Base-by-base conservation (phyloP, 2,113 vertebrate species). In the Chunga burmeisteri region DNA sequence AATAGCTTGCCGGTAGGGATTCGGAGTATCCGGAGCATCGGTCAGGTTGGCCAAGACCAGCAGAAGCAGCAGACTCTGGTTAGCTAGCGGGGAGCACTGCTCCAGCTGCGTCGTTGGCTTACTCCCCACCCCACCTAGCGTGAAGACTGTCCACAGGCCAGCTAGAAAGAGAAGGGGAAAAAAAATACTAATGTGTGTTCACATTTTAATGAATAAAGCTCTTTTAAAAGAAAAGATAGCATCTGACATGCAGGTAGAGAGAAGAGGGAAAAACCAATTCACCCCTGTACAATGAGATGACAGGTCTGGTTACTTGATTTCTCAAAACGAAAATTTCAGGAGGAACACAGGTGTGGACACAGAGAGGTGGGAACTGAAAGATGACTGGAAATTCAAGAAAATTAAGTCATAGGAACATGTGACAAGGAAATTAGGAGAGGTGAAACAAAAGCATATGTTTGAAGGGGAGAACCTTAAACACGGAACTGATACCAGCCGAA, bases 141-240 rank as follows among this genome's bases (percentile, higher is more conserved):
- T 99, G 96, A 99, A 99, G 81, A 99, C 99, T 2, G 98, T 99
- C 99, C 99, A 99, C 44, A 99, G 98, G 25, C 99, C 99, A 97
- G 99, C 99, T 99, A 89, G 75, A 91, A 52, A 80, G 58, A 77
- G 80, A 85, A 97, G 66, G 62, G 16, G 40, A 19, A 92, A 25
- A 56, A 29, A 26, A 55, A 16, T 13, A 40, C 4, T 2, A 32
- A 32, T 1, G 4, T 27, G 14, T 2, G 19, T 34, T 58, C n/a
- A 25, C 3, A 1, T 62, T 46, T 61, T 22, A 62, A 59, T 6
- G 20, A 72, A 62, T 6, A 74, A 66, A 38, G 17, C 16, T 61
- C 14, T 34, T 46, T 20, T 15, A 73, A 12, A 47, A 58, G 32
- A 23, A n/a, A 53, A 19, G 19, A 20, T 1, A 32, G 40, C 40